Percentiles rank a stretch among this genome's conserved stretches.
These are phyloP conservation scores for Bos indicus DNA, from an alignment of 2,113 vertebrate species.

Conservation along the genomic window DNA sequence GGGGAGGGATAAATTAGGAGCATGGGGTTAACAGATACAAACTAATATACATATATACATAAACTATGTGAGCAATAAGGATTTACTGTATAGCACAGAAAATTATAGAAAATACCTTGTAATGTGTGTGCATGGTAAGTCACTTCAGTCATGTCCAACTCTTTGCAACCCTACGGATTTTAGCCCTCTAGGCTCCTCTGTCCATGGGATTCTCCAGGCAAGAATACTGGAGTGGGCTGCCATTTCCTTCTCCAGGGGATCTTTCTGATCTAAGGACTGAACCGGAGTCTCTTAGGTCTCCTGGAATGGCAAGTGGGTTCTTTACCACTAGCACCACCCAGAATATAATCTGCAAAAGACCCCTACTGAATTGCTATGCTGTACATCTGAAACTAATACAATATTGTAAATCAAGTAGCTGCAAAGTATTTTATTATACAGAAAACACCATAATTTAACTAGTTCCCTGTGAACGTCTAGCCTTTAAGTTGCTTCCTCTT, in stretches of 20 bases:
- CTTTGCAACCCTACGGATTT: not conserved
- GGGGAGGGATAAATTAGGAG: not conserved
- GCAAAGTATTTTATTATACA: not conserved
- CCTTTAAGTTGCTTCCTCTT: not conserved
- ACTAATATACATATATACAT: not conserved
- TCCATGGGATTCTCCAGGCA: not conserved
- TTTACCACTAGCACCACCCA: not conserved
- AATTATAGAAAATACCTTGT: not conserved
- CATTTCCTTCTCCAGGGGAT: not conserved
- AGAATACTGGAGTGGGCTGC: not conserved
- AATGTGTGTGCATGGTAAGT: not conserved
- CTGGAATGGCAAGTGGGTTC: not conserved
- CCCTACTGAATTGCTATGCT: not conserved
- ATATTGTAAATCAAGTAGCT: not conserved
- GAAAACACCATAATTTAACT: not conserved
- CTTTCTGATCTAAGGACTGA: not conserved
- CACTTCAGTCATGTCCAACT: not conserved
- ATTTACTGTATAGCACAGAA: not conserved
- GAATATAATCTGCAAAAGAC: not conserved
- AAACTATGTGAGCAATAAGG: not conserved
- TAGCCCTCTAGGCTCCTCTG: not conserved
- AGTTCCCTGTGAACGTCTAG: not conserved
- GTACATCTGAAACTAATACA: not conserved
- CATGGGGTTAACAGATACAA: not conserved
- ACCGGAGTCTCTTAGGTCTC: not conserved